phyloP scores from a whole-genome alignment of 2,113 vertebrate genomes.

The Syngnathus scovelli region DNA sequence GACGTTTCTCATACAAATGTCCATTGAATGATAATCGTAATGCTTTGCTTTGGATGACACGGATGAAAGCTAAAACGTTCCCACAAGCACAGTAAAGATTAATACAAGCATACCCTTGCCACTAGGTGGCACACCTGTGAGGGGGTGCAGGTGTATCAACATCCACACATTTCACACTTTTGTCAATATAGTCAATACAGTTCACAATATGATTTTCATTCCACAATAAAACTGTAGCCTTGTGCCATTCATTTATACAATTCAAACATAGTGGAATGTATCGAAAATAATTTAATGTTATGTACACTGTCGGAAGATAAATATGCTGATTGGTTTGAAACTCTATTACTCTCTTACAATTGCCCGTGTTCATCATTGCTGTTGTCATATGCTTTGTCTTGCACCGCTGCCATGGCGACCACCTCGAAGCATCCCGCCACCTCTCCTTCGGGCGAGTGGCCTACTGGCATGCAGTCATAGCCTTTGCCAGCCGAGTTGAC shows the following conservation, averaged over 20 bases:
- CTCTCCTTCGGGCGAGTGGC: constrained; percentile 67
- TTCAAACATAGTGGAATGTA: not conserved
- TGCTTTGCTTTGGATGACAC: constrained; percentile 12
- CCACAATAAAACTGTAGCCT: not conserved
- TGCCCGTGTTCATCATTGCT: constrained; percentile 66
- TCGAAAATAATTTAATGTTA: not conserved
- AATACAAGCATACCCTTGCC: not conserved
- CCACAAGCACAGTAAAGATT: not conserved
- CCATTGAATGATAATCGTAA: not conserved
- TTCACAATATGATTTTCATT: not conserved
- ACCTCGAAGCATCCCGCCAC: constrained; percentile 72
- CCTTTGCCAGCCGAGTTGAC: constrained; percentile 73
- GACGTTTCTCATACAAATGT: constrained; percentile 30
- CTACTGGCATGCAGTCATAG: constrained; percentile 67
- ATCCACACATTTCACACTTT: not conserved
- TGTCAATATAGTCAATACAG: not conserved
- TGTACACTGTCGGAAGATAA: not conserved
- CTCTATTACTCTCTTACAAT: not conserved
- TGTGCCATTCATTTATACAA: not conserved
- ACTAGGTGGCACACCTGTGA: not conserved
- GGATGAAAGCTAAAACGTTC: not conserved
- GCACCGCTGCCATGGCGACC: constrained; percentile 60
- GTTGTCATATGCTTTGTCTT: constrained; percentile 80
- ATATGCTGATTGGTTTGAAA: not conserved
- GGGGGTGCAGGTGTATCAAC: too few relatives aligned